These are phyloP conservation scores for Drosophila recens DNA, from an alignment of 2,888 invertebrate species.

Conservation along the genomic window DNA sequence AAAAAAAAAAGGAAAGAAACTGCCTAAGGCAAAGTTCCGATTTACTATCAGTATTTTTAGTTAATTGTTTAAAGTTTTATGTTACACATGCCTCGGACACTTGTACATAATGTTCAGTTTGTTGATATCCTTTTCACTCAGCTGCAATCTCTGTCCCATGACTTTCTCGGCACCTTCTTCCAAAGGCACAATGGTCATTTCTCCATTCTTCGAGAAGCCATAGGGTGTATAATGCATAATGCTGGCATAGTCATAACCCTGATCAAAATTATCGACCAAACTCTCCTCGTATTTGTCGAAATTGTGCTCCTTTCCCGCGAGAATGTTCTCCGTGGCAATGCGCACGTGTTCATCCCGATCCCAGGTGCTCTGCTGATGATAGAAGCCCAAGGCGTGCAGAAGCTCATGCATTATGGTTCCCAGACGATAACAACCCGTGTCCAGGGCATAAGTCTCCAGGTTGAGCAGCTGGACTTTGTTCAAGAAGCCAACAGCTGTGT, in stretches of 20 bases:
- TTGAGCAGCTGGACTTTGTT: conserved; percentile 83
- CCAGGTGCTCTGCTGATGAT: conserved; percentile 90
- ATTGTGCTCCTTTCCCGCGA: conserved; percentile 88
- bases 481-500: conserved; percentile 90
- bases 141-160: conserved; percentile 55
- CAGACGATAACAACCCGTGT: conserved; percentile 70
- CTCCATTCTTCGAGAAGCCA: conserved; percentile 90
- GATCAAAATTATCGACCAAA: conserved; percentile 88
- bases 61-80: neutral
- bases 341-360: conserved; percentile 89
- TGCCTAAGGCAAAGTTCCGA: neutral
- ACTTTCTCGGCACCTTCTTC: conserved; percentile 44
- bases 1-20: neutral
- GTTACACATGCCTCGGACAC: conserved; percentile 29
- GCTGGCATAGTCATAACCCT: conserved; percentile 90
- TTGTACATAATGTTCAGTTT: conserved; percentile 64
- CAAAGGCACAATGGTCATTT: conserved; percentile 88
- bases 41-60: neutral
- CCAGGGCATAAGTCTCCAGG: conserved; percentile 46
- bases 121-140: conserved; percentile 57
- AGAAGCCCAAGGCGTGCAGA: conserved; percentile 91
- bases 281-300: conserved; percentile 88
- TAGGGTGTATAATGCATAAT: conserved; percentile 92
- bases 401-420: conserved; percentile 90
- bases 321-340: conserved; percentile 84